Evolutionary conservation across 2,888 invertebrate species (phyloP), one percentile per base, ranked within the genome.

Genomic region (Eristalis tenax): DNA sequence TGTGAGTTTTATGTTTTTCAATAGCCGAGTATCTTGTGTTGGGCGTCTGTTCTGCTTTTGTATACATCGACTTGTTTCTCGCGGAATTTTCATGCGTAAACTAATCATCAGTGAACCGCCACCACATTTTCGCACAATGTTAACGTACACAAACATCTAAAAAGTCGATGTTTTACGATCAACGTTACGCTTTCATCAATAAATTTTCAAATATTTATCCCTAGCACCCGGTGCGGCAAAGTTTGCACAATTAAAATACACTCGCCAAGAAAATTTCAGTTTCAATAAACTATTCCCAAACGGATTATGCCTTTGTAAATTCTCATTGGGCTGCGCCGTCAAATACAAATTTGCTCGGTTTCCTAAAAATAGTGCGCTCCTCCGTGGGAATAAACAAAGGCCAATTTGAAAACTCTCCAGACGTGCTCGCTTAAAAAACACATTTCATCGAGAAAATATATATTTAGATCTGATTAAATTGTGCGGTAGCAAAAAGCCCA

Each of bases 391-490:
- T 11, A 70, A 56, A 66, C 18, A 28, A 63, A 43, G 28, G 63
- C 28, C 35, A 69, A 35, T 40, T n/a, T 10, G 23, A 75, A 40
- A 26, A 65, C 74, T 75, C 75, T 75, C 65, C 75, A 75, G 75
- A 57, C 66, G 57, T 18, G 35, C n/a, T 73, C 22, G 22, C 73
- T 32, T 50, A 64, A 73, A 74, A n/a, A 28, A 32, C 63, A 18
- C 32, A 63, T 32, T 10, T 63, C n/a, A 57, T 35, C 13, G 38
- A 57, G 13, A 18, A 65, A 74, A 38, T 50, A 66, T 66, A 56
- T 83, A 71, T 82, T 71, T 38, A 66, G 59, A 61, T 56, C 61
- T 68, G 50, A 74, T 73, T 56, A 63, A 65, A 77, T 61, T 77
- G 76, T 68, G 68, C 61, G 68, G 32, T 38, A 23, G 68, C 76